phyloP scores from a whole-genome alignment of 2,113 vertebrate genomes.

The Aviceda subcristata region DNA sequence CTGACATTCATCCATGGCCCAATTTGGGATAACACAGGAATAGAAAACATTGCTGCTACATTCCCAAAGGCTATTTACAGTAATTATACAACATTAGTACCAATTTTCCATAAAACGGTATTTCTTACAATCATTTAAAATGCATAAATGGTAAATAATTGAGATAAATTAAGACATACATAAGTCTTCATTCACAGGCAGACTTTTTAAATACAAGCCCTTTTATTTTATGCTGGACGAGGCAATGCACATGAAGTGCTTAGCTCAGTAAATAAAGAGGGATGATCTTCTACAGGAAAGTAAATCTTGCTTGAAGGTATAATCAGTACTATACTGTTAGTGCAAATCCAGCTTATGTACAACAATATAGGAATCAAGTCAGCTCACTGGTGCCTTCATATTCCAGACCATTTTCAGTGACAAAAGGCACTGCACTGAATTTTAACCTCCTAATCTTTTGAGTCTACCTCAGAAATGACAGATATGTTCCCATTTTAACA shows the following conservation, averaged over 20 bases:
- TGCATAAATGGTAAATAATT: background rate
- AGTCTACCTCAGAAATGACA: background rate
- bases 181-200: background rate
- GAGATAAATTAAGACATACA: background rate
- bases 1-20: background rate
- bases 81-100: background rate
- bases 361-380: background rate
- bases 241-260: background rate
- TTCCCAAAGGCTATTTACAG: background rate
- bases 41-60: background rate
- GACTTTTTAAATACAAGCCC: background rate
- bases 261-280: slow-evolving; percentile 39
- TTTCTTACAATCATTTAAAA: slow-evolving; percentile 25
- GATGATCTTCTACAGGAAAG: slow-evolving; percentile 27
- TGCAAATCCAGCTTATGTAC: slow-evolving; percentile 29
- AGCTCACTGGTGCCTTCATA: background rate
- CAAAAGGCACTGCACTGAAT: background rate
- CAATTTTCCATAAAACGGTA: background rate
- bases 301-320: slow-evolving; percentile 43
- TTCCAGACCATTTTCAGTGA: background rate
- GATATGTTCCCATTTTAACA: background rate
- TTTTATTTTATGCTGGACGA: slow-evolving; percentile 10
- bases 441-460: background rate
- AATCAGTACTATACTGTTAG: slow-evolving; percentile 10
- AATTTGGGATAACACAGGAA: background rate